A percentile compares a stretch with the other conserved stretches of the same genome.
These are phyloP conservation scores for Diplodus sargus DNA, from an alignment of 2,797 vertebrate species.

Conservation along the genomic window DNA sequence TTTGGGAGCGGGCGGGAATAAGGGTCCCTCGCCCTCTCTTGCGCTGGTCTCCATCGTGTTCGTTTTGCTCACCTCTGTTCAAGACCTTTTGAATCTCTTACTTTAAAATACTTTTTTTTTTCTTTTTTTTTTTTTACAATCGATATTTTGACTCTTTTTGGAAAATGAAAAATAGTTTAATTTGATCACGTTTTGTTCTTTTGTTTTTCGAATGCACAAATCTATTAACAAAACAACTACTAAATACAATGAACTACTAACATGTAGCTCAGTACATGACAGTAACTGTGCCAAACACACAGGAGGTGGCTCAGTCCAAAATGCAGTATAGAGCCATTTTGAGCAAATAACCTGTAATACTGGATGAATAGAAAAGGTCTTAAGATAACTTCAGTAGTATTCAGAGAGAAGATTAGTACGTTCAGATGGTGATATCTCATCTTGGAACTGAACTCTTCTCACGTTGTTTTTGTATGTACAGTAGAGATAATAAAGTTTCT, in stretches of 20 bases:
- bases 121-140: conserved; percentile 43
- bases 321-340: conserved; percentile 41
- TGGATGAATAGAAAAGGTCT: conserved; percentile 31
- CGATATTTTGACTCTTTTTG: conserved; percentile 57
- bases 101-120: conserved; percentile 38
- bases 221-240: conserved; percentile 71
- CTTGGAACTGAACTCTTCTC: conserved; percentile 37
- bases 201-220: conserved; percentile 72
- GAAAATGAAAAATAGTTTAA: conserved; percentile 47
- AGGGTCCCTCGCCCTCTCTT: conserved; percentile 79
- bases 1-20: conserved; percentile 72
- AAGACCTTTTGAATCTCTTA: conserved; percentile 64
- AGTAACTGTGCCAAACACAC: conserved; percentile 79
- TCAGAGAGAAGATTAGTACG: conserved; percentile 4
- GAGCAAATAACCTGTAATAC: conserved; percentile 32
- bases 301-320: conserved; percentile 45
- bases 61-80: conserved; percentile 82
- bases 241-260: conserved; percentile 75
- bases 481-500: conserved; percentile 24
- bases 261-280: conserved; percentile 69
- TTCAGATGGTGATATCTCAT: conserved; percentile 29
- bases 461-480: conserved; percentile 37
- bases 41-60: conserved; percentile 84
- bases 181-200: conserved; percentile 52
- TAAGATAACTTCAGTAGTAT: conserved; percentile 17